These are phyloP conservation scores for Syritta pipiens DNA, from an alignment of 2,888 invertebrate genomes.

Conservation along the genomic window DNA sequence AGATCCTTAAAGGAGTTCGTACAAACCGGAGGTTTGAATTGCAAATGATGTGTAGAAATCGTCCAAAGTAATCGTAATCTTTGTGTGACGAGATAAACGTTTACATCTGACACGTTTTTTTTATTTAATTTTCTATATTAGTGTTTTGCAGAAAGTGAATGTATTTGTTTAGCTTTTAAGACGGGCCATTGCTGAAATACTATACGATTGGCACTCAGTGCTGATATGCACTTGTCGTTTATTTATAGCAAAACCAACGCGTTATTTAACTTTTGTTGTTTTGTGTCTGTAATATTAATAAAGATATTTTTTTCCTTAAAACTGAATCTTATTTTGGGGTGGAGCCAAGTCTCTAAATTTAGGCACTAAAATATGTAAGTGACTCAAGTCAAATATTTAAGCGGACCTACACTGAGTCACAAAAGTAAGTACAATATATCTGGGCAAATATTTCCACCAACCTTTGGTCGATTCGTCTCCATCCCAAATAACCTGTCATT, in stretches of 20 bases:
- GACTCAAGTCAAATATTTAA: too few relatives aligned
- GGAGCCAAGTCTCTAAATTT: neutral
- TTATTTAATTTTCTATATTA: neutral
- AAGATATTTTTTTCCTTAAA: neutral
- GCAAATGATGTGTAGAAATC: constrained; percentile 84
- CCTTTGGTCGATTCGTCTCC: too few relatives aligned
- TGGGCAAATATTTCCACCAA: too few relatives aligned
- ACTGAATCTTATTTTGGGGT: neutral
- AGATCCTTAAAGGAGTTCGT: constrained; percentile 83
- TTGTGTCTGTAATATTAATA: neutral
- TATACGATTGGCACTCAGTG: too few relatives aligned
- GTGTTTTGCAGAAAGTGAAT: neutral
- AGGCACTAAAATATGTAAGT: neutral
- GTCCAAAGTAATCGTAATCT: constrained; percentile 15
- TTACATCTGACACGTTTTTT: neutral
- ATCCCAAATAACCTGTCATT: too few relatives aligned
- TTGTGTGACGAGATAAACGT: neutral
- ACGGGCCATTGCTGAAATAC: too few relatives aligned
- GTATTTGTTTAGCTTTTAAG: constrained; percentile 4
- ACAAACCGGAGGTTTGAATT: constrained; percentile 87
- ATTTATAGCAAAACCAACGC: neutral
- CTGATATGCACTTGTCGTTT: neutral
- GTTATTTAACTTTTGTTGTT: neutral
- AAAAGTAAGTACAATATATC: too few relatives aligned
- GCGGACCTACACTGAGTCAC: too few relatives aligned